phyloP scores from a whole-genome alignment of 2,888 invertebrate genomes.

The Litoditis marina region DNA sequence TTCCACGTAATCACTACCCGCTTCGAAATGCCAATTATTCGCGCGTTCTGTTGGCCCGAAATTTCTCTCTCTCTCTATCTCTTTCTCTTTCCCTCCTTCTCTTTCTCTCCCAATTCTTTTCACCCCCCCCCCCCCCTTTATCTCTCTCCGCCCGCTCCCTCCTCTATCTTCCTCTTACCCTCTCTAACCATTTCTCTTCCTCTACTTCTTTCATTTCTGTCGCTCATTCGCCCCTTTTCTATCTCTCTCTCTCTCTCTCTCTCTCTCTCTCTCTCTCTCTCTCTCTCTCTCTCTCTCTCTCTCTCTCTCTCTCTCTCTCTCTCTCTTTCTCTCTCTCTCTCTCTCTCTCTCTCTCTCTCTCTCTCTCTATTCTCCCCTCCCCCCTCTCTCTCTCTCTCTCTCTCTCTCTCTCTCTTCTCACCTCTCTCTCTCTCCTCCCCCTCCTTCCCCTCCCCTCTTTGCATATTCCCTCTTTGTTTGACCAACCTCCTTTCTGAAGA shows the following conservation, averaged over 20 bases:
- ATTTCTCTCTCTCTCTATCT: background rate
- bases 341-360: background rate
- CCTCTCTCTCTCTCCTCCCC: constrained; percentile 4
- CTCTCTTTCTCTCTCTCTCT: background rate
- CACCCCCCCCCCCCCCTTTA: no score
- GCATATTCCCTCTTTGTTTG: constrained; percentile 20
- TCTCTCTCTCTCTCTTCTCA: constrained; percentile 14
- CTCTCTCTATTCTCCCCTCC: constrained; percentile 8
- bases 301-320: constrained; percentile 1
- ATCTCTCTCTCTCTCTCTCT: background rate
- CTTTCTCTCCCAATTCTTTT: no score
- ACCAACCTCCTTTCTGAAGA: constrained; percentile 21
- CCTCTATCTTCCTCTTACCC: background rate
- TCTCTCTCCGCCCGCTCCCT: no score
- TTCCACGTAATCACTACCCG: no score
- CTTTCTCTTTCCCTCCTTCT: no score
- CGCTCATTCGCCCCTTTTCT: no score
- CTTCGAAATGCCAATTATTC: no score
- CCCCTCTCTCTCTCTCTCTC: constrained; percentile 23
- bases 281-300: constrained; percentile 1
- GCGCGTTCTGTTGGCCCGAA: no score
- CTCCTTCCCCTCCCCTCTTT: background rate
- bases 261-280: no score
- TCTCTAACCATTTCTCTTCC: background rate
- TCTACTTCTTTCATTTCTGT: background rate